Evolutionary conservation across 1,140 invertebrate genomes (phyloP).

Genomic region (Melipona quadrifasciata): DNA sequence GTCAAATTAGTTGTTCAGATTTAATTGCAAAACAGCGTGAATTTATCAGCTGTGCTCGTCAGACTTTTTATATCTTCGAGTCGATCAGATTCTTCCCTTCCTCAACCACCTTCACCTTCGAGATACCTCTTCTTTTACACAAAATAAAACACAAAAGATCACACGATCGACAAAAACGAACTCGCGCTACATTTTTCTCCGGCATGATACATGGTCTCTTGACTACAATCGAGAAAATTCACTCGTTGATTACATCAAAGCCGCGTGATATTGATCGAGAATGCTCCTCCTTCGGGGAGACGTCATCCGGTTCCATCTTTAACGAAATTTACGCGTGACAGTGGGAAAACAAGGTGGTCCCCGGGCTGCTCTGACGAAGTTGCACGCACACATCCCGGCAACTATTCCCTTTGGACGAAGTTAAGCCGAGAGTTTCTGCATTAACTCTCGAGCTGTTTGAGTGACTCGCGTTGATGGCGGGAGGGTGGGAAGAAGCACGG

Average conservation of each 20-base stretch:
- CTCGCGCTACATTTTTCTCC: no score
- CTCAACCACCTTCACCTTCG: neutral
- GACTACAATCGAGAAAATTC: neutral
- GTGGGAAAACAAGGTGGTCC: neutral
- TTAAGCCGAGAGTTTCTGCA: conserved; percentile 37
- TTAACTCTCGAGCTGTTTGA: conserved; percentile 54
- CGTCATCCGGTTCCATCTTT: neutral
- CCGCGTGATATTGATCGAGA: neutral
- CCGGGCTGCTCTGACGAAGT: conserved; percentile 1
- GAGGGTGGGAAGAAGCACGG: neutral
- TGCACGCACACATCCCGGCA: conserved; percentile 41
- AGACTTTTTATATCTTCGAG: neutral
- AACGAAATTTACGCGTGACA: neutral
- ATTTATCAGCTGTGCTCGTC: neutral
- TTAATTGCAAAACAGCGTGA: no score
- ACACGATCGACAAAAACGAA: neutral
- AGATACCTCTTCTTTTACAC: no score
- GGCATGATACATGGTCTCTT: no score
- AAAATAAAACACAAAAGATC: no score
- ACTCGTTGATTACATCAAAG: no score
- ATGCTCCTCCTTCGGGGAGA: neutral
- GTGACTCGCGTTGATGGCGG: neutral
- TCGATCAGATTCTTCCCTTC: neutral
- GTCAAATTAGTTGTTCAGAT: no score
- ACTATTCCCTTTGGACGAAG: conserved; percentile 51